These are phyloP conservation scores for Thripadectes ignobilis DNA, from an alignment of 2,797 vertebrate genomes.

Conservation along the genomic window DNA sequence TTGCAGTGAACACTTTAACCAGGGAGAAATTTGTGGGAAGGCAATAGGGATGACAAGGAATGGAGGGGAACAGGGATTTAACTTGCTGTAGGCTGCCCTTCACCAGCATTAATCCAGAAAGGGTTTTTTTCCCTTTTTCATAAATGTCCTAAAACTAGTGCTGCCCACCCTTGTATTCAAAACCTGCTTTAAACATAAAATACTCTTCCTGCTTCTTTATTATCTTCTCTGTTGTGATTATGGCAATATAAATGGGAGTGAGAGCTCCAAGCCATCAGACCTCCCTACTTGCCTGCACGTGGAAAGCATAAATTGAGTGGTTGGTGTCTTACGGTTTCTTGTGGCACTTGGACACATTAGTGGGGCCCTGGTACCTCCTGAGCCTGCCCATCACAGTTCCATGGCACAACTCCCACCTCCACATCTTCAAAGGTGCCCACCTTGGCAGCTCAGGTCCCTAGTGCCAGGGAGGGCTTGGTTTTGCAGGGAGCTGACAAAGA, in stretches of 20 bases:
- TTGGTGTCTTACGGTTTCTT: background rate
- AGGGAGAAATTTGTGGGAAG: background rate
- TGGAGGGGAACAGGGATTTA: background rate
- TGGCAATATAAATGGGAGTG: background rate
- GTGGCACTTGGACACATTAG: background rate
- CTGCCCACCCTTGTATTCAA: background rate
- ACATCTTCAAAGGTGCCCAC: background rate
- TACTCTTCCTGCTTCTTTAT: background rate
- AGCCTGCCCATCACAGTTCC: background rate
- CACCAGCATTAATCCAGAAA: background rate
- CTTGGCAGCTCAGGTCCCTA: background rate
- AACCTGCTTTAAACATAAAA: background rate
- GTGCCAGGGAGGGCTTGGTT: background rate
- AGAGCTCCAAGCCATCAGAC: background rate
- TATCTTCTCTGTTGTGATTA: background rate
- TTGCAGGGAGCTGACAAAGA: background rate
- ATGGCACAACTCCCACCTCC: background rate
- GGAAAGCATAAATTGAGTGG: accelerated
- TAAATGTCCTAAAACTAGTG: background rate
- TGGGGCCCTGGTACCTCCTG: background rate
- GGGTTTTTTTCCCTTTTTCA: accelerated
- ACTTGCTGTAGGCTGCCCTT: background rate
- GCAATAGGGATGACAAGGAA: background rate
- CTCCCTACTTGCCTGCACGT: background rate
- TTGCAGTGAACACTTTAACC: background rate